Percentiles rank a stretch among this genome's conserved stretches.
These are phyloP conservation scores for Stomorhina lunata DNA, from an alignment of 2,888 invertebrate genomes.

Conservation along the genomic window DNA sequence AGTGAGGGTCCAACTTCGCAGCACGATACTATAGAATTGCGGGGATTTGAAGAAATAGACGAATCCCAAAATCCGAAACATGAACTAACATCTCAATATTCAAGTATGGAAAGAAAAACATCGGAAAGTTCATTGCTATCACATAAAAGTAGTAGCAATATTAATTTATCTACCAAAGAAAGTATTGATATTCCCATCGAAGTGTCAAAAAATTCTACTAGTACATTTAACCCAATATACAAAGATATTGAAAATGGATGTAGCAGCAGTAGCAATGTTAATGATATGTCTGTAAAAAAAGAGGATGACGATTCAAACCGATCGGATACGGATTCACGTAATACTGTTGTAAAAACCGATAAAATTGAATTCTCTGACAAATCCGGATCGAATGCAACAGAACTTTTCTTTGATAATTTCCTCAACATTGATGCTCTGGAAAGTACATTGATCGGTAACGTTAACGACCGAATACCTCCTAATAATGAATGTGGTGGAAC, in stretches of 20 bases:
- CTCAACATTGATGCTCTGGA: constrained; percentile 58
- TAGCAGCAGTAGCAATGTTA: background rate
- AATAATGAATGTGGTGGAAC: constrained; percentile 80
- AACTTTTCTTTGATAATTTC: constrained; percentile 56
- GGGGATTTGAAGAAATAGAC: constrained; percentile 91
- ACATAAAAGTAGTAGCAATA: constrained; percentile 52
- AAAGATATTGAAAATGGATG: background rate
- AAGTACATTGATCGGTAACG: constrained; percentile 71
- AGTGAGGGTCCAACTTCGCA: constrained; percentile 94
- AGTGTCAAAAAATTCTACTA: constrained; percentile 19
- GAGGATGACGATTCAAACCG: background rate
- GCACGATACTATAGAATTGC: constrained; percentile 94
- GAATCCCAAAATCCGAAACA: constrained; percentile 60
- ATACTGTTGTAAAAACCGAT: constrained; percentile 38
- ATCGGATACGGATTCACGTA: background rate
- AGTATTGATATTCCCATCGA: constrained; percentile 33
- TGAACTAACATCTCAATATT: background rate
- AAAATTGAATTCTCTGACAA: background rate
- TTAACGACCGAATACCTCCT: constrained; percentile 59
- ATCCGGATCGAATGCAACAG: constrained; percentile 65
- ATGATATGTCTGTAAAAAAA: background rate
- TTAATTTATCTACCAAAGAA: constrained; percentile 61
- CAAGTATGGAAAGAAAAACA: constrained; percentile 32
- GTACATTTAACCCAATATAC: background rate
- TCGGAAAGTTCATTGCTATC: constrained; percentile 66